phyloP scores from a whole-genome alignment of 2,888 invertebrate species.

The Hydroisotoma schaefferi region DNA sequence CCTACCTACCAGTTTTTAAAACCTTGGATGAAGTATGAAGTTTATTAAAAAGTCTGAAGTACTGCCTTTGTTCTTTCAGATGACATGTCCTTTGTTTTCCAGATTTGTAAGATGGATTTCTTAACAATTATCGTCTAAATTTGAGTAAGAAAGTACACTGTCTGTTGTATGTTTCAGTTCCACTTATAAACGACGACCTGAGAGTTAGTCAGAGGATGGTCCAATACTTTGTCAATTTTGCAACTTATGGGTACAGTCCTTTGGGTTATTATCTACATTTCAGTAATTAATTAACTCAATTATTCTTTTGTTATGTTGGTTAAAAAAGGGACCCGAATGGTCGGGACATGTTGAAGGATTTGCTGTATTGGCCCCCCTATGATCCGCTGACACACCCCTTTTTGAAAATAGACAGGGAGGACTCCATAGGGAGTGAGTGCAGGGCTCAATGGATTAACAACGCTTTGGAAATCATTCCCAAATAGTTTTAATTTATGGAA shows the following conservation, averaged over 20 bases:
- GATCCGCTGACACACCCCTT: slow-evolving; percentile 26
- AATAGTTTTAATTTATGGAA: slow-evolving; percentile 1
- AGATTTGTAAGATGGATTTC: slow-evolving; percentile 4
- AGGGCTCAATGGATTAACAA: slow-evolving; percentile 32
- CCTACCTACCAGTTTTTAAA: not conserved
- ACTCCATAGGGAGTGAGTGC: slow-evolving; percentile 26
- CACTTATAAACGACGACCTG: slow-evolving; percentile 10
- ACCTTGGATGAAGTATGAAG: not conserved
- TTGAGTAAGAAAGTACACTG: slow-evolving; percentile 16
- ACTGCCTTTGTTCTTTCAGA: not conserved
- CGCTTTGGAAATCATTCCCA: slow-evolving; percentile 25
- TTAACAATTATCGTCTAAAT: slow-evolving; percentile 4
- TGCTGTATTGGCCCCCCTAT: slow-evolving; percentile 22
- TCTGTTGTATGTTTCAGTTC: slow-evolving; percentile 23
- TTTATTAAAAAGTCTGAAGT: too few relatives aligned
- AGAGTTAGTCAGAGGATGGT: slow-evolving; percentile 23
- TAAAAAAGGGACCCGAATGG: not conserved
- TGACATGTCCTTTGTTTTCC: slow-evolving; percentile 11
- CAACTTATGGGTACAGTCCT: slow-evolving; percentile 21
- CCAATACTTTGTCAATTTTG: slow-evolving; percentile 31
- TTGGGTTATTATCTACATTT: not conserved
- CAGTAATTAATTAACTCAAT: not conserved
- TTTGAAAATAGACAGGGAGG: slow-evolving; percentile 26
- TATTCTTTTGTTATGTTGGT: not conserved
- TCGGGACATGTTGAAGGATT: not conserved